Conservation (phyloP, 2,797 vertebrate species). For the Zalophus californianus region DNA sequence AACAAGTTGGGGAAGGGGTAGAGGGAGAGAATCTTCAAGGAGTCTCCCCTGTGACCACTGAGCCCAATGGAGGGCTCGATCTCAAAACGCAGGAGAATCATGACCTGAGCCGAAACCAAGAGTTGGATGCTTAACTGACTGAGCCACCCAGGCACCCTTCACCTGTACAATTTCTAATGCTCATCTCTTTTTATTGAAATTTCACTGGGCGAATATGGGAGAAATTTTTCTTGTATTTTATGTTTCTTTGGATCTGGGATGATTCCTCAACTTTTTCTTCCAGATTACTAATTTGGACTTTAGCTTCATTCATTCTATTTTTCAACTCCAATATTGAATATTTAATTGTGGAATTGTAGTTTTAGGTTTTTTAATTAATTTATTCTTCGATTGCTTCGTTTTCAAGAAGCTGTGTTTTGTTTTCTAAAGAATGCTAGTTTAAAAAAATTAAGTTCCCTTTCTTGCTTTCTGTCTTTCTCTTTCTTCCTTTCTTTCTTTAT, state of each 20-base stretch:
- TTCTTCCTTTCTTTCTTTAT: not conserved
- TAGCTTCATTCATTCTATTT: not conserved
- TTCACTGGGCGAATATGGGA: not conserved
- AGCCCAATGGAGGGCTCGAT: not conserved
- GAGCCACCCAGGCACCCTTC: not conserved
- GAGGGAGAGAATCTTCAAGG: not conserved
- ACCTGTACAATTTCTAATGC: not conserved
- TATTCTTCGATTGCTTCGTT: not conserved
- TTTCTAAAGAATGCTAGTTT: not conserved
- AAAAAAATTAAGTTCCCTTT: not conserved
- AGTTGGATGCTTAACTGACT: not conserved
- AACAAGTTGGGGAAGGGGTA: not conserved
- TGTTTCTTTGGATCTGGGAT: not conserved
- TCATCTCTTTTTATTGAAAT: not conserved
- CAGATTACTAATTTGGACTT: not conserved
- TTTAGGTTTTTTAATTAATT: not conserved
- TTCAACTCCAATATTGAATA: not conserved
- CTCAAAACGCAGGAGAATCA: not conserved
- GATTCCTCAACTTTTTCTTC: constrained; percentile 14
- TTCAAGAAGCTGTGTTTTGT: not conserved
- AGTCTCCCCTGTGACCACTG: not conserved
- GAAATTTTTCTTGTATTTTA: not conserved
- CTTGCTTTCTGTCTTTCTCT: not conserved
- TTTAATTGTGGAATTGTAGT: not conserved
- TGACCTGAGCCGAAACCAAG: not conserved